Conservation (phyloP, 2,888 invertebrate species). For the Neuroscelio doddi region DNA sequence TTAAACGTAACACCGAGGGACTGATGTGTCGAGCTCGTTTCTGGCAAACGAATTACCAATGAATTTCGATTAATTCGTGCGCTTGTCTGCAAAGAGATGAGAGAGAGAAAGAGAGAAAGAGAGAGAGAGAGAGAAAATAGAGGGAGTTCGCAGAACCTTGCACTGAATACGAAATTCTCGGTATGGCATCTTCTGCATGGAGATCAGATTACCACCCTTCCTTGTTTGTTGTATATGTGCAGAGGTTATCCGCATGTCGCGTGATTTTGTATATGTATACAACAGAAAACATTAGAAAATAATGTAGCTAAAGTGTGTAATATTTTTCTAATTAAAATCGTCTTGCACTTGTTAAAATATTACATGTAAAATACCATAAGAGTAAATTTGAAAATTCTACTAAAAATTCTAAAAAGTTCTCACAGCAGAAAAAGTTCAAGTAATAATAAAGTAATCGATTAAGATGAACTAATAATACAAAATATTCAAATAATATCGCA, state of each 20-base stretch:
- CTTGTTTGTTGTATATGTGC: conserved; percentile 20
- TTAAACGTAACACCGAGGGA: conserved; percentile 29
- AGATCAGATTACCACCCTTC: conserved; percentile 27
- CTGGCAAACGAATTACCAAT: conserved; percentile 48
- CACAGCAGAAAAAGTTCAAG: too few relatives aligned
- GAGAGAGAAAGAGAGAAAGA: conserved; percentile 13
- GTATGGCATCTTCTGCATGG: conserved; percentile 26
- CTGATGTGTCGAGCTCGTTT: conserved; percentile 39
- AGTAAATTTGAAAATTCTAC: background rate
- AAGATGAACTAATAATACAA: too few relatives aligned
- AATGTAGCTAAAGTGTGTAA: conserved; percentile 33
- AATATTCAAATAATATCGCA: too few relatives aligned
- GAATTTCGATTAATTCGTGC: conserved; percentile 53
- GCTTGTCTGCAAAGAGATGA: conserved; percentile 36
- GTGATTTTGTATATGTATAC: conserved; percentile 19
- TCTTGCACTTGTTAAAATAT: background rate
- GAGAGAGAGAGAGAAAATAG: conserved; percentile 1
- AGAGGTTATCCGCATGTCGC: conserved; percentile 21
- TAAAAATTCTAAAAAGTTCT: background rate
- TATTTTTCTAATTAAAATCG: conserved; percentile 14
- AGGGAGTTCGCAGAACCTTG: conserved; percentile 15
- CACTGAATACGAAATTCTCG: conserved; percentile 39
- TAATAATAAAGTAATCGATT: too few relatives aligned
- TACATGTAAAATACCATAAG: background rate
- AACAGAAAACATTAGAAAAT: conserved; percentile 34